phyloP scores from a whole-genome alignment of 2,113 vertebrate genomes.

The Romanogobio albipinnatus region DNA sequence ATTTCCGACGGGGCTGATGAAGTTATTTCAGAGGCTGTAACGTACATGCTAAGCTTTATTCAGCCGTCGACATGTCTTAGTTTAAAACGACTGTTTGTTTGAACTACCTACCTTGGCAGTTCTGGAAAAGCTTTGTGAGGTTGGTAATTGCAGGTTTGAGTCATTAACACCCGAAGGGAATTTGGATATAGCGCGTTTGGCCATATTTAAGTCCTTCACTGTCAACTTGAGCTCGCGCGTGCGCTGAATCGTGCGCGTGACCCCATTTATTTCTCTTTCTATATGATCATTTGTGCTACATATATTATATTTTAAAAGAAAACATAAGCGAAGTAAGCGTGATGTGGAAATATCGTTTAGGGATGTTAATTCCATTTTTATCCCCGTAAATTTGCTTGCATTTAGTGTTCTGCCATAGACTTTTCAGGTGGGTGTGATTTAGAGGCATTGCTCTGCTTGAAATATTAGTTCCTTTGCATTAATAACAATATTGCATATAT shows the following conservation, averaged over 20 bases:
- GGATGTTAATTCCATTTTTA: background rate
- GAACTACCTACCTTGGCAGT: background rate
- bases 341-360: background rate
- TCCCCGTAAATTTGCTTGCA: background rate
- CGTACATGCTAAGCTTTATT: constrained; percentile 34
- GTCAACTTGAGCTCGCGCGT: constrained; percentile 31
- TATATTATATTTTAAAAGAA: background rate
- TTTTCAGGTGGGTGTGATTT: background rate
- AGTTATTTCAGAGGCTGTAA: constrained; percentile 41
- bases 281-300: background rate
- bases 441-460: background rate
- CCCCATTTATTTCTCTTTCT: constrained; percentile 37
- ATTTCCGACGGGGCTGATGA: constrained; percentile 33
- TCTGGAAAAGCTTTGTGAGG: background rate
- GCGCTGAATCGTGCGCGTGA: constrained; percentile 36
- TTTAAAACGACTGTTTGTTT: constrained; percentile 15
- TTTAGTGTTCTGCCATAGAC: background rate
- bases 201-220: constrained; percentile 17
- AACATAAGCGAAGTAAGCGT: background rate
- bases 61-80: constrained; percentile 40
- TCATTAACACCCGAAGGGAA: constrained; percentile 14
- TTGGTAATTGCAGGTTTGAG: constrained; percentile 5
- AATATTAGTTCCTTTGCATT: background rate
- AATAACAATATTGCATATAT: background rate
- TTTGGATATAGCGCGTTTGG: constrained; percentile 29